Evolutionary conservation across 2,888 invertebrate species (phyloP), one percentile per base, ranked within the genome.

Genomic region (Xylocampa areola): DNA sequence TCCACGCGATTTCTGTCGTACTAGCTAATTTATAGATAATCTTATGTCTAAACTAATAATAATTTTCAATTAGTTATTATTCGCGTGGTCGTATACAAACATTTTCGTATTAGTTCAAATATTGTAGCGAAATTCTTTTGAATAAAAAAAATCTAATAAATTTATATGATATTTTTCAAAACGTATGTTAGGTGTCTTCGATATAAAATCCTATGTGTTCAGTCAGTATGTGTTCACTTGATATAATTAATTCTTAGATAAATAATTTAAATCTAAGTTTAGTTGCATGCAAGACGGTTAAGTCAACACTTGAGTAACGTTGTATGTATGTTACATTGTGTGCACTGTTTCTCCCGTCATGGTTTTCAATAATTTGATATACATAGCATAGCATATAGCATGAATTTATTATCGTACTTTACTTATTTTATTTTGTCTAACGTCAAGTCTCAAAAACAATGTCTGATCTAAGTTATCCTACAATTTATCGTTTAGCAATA

Each of bases 181-280:
- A 45, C 50, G 64, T 69, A 64, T 62, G 73, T 65, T 70, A 76
- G 62, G 48, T 68, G 40, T 58, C 47, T 52, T 58, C 17, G 72
- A 68, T 64, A 68, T 80, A 81, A 79, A 81, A 77, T 80, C 81
- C 80, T 81, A 85, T 88, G 90, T 90, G 90, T 90, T 90, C 90
- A 90, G 78, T 84, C 82, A 79, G 70, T 87, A 88, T 90, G 91
- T 91, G 91, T 91, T 91, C 91, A 91, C 79, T 87, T 84, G 77
- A 82, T 84, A 79, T 85, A 79, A 70, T 75, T 68, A 78, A 73
- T 67, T 79, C 73, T 76, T 77, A 77, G 71, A 64, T 76, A 73
- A 73, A 71, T 71, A 74, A 64, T 67, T 73, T 74, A 68, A 55
- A 61, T 50, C 67, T 80, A 77, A 76, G 68, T 79, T 76, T 69